Base-by-base conservation (phyloP, 2,888 invertebrate species). In the Digitonthophagus gazella region DNA sequence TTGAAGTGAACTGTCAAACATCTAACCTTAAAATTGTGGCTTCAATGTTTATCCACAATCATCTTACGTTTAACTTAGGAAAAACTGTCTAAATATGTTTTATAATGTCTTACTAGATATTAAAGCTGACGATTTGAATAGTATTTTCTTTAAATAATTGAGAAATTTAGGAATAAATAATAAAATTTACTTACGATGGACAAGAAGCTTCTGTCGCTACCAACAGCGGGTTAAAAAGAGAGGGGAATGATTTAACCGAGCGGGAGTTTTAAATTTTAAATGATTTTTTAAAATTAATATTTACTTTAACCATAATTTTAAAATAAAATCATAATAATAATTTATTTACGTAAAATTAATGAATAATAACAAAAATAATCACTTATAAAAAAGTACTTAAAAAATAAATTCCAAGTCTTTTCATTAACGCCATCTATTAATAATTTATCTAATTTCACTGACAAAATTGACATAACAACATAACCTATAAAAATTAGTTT, bases 1-100 rank as follows among this genome's bases (percentile, higher is more conserved):
- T 54, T 56, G 55, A 64, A 54, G 14, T 20, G 55, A 22, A 71
- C 58, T 15, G 58, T 15, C 19, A 67, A 70, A 63, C 54, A 57
- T 14, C 57, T 68, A 64, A 65, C 66, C 68, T 19, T 55, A 56
- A 19, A 65, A 69, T 19, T 19, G n/a, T 28, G 14, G 16, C 16
- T 15, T 3, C 15, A 5, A 63, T 11, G 3, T 54, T 28, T 22
- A 68, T 71, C 71, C 11, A 16, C 1, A 28, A 68, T 58, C 69
- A 71, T 71, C 68, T 14, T n/a, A 2, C 6, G 14, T 65, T 55
- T 22, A 8, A 44, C 6, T 44, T 2, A 1, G 6, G 11, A 2
- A 11, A 11, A 44, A 44, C 11, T 44, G 6, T 8, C 6, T 8
- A 44, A 44, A 44, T 44, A 3, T 3, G 28, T 3, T 44, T 44